A percentile compares a stretch with the other conserved stretches of the same genome.
Evolutionary conservation across 1,140 invertebrate species (phyloP).

Genomic region (Drosophila ficusphila): DNA sequence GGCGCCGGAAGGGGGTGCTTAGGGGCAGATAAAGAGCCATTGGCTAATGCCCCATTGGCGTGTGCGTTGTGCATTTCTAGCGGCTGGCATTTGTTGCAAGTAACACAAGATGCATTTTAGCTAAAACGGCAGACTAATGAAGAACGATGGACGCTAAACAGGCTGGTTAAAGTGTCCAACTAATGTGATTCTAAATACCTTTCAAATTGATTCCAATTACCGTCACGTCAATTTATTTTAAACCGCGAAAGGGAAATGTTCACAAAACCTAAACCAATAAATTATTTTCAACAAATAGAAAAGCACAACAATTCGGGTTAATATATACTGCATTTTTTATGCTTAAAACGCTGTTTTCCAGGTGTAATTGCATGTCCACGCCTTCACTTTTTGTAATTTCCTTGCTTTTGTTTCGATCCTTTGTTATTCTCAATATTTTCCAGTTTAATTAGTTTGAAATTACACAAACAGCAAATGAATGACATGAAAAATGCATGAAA

Average conservation of each 20-base stretch:
- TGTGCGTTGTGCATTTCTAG: conserved; percentile 44
- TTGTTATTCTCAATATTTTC: conserved; percentile 17
- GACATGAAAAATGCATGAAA: conserved; percentile 33
- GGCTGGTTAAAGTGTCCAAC: conserved; percentile 4
- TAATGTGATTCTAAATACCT: conserved; percentile 33
- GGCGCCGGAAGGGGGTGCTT: not conserved
- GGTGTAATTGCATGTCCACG: too few species aligned
- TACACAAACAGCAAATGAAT: conserved; percentile 15
- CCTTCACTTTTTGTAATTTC: conserved; percentile 15
- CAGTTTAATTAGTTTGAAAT: conserved; percentile 43
- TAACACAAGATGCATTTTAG: conserved; percentile 47
- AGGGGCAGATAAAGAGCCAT: conserved; percentile 27
- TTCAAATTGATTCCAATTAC: conserved; percentile 21
- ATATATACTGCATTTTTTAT: too few species aligned
- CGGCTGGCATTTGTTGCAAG: conserved; percentile 54
- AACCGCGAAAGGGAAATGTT: too few species aligned
- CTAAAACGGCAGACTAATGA: conserved; percentile 5
- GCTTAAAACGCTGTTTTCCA: too few species aligned
- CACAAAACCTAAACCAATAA: too few species aligned
- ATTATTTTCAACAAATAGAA: too few species aligned
- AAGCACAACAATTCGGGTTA: too few species aligned
- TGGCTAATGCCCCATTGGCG: conserved; percentile 69
- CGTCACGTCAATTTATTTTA: conserved; percentile 1
- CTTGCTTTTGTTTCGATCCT: not conserved
- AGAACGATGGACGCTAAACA: not conserved